Base-by-base conservation (phyloP, 2,888 invertebrate genomes). In the Blera fallax region DNA sequence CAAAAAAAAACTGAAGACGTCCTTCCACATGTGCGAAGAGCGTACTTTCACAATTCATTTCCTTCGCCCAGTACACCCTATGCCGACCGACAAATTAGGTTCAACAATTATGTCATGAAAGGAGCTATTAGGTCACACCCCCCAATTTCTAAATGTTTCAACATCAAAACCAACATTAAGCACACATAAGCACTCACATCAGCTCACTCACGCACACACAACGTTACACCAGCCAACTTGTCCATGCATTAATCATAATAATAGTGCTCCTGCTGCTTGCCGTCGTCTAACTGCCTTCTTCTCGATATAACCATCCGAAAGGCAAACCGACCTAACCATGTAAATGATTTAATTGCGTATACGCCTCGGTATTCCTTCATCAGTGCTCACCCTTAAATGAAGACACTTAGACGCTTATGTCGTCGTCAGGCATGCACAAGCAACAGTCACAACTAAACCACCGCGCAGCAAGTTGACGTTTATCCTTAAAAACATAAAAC, bases 161-260 rank as follows among this genome's bases (percentile, higher is more conserved):
- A 70, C 80, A 76, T 81, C 58, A 70, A 76, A 76, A 60, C 80
- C 76, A 76, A 60, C 84, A 80, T 80, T 80, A 74, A 80, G 65
- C 76, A 62, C 56, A 79, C 67, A 80, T 74, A 74, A 74, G 48
- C 54, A 40, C 29, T n/a, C 29, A 34, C 56, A 56, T 27, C 16
- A 21, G 45, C 14, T 14, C 14, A 50, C 50, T 24, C 32, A 58
- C 56, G 24, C 37, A 60, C 29, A 40, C 65, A 56, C 8, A 37
- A 37, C 37, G 58, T 62, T 18, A 58, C 29, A 27, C n/a, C 27
- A 56, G 48, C 18, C 73, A 84, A 62, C 65, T 60, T 58, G 80
- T 70, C 52, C 43, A 65, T 60, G 76, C 80, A 85, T 85, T 80
- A 78, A 85, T 80, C 84, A 85, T 80, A 85, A 85, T 85, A 80